Percentiles rank a stretch among this genome's conserved stretches.
Conservation (phyloP, 1,140 invertebrate genomes). For the Oedothorax gibbosus region DNA sequence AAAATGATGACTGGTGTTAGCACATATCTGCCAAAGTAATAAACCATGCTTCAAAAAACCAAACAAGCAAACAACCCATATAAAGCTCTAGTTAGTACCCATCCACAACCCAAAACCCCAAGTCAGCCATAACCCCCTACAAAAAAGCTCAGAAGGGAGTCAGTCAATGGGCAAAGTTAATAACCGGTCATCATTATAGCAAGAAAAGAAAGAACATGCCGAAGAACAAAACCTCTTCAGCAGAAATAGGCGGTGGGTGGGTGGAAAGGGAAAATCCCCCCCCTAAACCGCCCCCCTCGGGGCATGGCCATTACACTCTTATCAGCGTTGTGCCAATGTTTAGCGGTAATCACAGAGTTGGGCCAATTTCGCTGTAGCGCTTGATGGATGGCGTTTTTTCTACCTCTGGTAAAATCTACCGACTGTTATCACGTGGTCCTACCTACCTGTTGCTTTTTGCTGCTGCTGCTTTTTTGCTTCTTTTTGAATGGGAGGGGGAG, state of each 20-base stretch:
- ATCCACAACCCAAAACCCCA: background rate
- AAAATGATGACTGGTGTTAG: no score
- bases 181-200: slow-evolving; percentile 49
- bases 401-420: slow-evolving; percentile 43
- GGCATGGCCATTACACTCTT: slow-evolving; percentile 56
- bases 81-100: no score
- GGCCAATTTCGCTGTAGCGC: slow-evolving; percentile 56
- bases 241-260: slow-evolving; percentile 14
- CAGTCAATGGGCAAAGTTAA: slow-evolving; percentile 53
- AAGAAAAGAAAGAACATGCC: slow-evolving; percentile 33
- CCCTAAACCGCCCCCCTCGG: background rate
- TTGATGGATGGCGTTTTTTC: slow-evolving; percentile 48
- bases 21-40: no score
- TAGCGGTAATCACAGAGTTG: slow-evolving; percentile 60
- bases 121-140: background rate
- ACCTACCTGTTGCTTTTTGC: slow-evolving; percentile 44
- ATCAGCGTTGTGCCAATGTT: slow-evolving; percentile 61
- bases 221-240: slow-evolving; percentile 47
- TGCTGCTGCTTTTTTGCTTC: background rate
- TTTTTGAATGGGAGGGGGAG: background rate
- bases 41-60: no score
- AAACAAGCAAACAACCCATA: no score
- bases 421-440: slow-evolving; percentile 47
- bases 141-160: background rate
- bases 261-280: background rate